These are phyloP conservation scores for Miniopterus natalensis DNA, from an alignment of 2,113 vertebrate species.

Conservation along the genomic window DNA sequence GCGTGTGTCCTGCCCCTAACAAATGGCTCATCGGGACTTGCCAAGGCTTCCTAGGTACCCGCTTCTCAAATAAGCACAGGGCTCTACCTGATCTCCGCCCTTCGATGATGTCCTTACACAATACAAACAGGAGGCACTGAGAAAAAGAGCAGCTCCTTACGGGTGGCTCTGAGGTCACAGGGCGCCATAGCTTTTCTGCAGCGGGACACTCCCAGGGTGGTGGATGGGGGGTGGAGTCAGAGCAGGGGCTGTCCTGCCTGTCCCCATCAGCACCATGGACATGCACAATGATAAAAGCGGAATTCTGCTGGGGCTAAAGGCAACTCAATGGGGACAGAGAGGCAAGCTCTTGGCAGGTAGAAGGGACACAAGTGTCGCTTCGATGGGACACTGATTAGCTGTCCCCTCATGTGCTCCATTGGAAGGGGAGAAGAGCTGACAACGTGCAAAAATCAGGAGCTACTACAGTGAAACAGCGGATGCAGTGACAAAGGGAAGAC, in stretches of 20 bases:
- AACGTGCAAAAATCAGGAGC: rapidly evolving
- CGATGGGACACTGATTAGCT: neutral
- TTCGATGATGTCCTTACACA: neutral
- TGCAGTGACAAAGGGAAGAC: neutral
- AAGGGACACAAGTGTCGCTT: neutral
- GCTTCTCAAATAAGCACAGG: neutral
- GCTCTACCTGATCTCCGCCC: too few species aligned
- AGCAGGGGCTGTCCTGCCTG: neutral
- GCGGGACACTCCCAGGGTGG: neutral
- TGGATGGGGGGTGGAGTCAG: rapidly evolving
- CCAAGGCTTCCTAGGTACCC: neutral
- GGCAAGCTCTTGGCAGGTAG: neutral
- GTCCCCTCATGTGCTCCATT: neutral
- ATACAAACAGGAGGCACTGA: neutral
- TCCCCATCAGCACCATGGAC: neutral
- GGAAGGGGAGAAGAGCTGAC: neutral
- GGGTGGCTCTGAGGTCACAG: neutral
- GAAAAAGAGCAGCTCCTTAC: neutral
- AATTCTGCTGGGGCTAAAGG: rapidly evolving
- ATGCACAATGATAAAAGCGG: neutral
- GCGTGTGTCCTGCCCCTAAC: rapidly evolving
- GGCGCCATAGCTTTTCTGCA: neutral
- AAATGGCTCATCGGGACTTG: rapidly evolving
- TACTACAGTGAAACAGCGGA: rapidly evolving
- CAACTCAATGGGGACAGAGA: rapidly evolving